phyloP scores from a whole-genome alignment of 2,797 vertebrate genomes.

The Myripristis jacobus region DNA sequence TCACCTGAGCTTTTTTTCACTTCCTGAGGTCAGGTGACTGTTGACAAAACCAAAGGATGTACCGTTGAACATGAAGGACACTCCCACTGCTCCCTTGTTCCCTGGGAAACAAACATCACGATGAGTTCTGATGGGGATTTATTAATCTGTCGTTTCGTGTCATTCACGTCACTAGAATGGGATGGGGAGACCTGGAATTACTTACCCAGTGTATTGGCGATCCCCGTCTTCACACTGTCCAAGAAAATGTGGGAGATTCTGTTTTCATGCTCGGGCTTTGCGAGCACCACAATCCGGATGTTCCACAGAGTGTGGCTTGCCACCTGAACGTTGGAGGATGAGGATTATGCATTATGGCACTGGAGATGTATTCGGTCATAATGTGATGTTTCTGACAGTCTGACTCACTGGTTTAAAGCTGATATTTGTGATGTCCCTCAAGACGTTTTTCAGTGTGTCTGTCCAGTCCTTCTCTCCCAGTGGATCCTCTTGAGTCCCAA shows the following conservation, averaged over 20 bases:
- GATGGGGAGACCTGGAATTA: background rate
- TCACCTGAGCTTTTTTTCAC: constrained; percentile 98
- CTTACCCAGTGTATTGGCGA: constrained; percentile 96
- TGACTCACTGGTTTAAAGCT: constrained; percentile 91
- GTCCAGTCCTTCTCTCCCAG: constrained; percentile 94
- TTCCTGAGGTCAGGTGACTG: constrained; percentile 98
- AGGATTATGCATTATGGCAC: background rate
- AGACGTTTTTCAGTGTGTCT: constrained; percentile 87
- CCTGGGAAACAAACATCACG: constrained; percentile 78
- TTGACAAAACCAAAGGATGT: constrained; percentile 98
- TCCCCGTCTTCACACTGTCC: constrained; percentile 96
- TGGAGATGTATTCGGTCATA: background rate
- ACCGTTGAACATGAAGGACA: constrained; percentile 99
- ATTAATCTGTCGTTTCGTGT: background rate
- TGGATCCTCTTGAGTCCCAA: constrained; percentile 96
- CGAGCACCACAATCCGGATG: constrained; percentile 93
- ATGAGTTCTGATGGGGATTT: background rate
- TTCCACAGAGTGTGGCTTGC: constrained; percentile 97
- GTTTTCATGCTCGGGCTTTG: constrained; percentile 96
- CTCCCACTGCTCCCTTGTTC: constrained; percentile 98
- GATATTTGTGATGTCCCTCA: constrained; percentile 94
- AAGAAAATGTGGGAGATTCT: constrained; percentile 95
- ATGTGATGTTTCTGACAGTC: background rate
- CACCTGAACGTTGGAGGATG: constrained; percentile 80
- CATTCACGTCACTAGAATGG: background rate